phyloP scores from a whole-genome alignment of 2,888 invertebrate genomes.

The Drosophila flavopinicola region DNA sequence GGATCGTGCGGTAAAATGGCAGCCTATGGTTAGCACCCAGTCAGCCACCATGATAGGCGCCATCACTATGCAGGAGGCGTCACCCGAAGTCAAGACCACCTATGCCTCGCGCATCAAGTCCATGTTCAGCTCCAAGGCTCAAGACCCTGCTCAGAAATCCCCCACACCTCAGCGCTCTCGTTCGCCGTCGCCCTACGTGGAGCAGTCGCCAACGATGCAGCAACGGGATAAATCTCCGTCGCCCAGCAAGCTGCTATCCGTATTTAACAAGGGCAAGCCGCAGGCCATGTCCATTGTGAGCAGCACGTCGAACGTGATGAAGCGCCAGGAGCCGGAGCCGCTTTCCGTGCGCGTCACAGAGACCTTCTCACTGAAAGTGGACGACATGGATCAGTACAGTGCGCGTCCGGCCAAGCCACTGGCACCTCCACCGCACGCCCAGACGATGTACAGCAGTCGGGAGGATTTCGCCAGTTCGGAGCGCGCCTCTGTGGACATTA shows the following conservation, averaged over 20 bases:
- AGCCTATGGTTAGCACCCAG: constrained; percentile 21
- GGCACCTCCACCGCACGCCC: constrained; percentile 59
- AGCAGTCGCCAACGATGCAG: constrained; percentile 50
- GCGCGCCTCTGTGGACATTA: constrained; percentile 59
- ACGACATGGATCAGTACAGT: constrained; percentile 83
- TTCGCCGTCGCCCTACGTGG: constrained; percentile 58
- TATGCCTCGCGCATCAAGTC: constrained; percentile 81
- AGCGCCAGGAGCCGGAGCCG: constrained; percentile 74
- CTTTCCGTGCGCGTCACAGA: constrained; percentile 81
- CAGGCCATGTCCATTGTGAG: constrained; percentile 72
- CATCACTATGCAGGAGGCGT: constrained; percentile 52
- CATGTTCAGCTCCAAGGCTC: constrained; percentile 73
- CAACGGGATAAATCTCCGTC: constrained; percentile 64
- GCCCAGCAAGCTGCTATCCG: constrained; percentile 66
- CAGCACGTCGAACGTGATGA: constrained; percentile 61
- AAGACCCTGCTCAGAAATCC: constrained; percentile 55
- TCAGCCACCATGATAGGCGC: constrained; percentile 30
- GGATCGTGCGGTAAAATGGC: constrained; percentile 63
- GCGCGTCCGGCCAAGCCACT: constrained; percentile 65
- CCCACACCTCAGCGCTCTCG: constrained; percentile 60
- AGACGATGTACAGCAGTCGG: constrained; percentile 76
- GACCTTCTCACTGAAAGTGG: constrained; percentile 84
- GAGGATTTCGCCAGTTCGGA: constrained; percentile 77
- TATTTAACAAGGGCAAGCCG: constrained; percentile 69
- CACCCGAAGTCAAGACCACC: constrained; percentile 73